Evolutionary conservation across 2,113 vertebrate species (phyloP), one percentile per base, ranked within the genome.

Genomic region (Aegithalos caudatus): DNA sequence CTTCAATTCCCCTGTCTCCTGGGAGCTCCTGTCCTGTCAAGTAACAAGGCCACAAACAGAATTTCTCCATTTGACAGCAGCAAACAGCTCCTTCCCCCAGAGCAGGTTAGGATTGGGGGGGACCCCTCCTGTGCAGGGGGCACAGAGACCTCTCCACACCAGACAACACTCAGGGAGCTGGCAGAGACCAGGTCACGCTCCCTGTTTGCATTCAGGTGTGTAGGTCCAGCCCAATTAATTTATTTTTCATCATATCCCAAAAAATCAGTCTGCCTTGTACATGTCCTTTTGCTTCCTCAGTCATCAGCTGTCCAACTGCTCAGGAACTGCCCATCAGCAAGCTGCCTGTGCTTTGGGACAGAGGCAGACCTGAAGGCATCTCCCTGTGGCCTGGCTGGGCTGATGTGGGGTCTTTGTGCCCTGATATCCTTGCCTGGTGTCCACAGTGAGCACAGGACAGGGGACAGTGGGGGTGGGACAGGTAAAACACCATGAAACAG

Each of bases 161-260:
- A 19, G 31, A 12, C 47, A n/a, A 0, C 5, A 1, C n/a, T 6
- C 0, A 0, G 47, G 7, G 58, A 56, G 58, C 78, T 4, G 11
- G 27, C 48, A 69, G 60, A n/a, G 8, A 35, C 24, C 29, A 10
- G 11, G 6, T 4, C 48, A 10, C 1, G 0, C 7, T 54, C 61
- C 29, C 10, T 16, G 25, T 16, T 42, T 69, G 31, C 47, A 37
- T 37, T 48, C 0, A 0, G 15, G 25, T 13, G 6, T 33, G 79
- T 6, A 28, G 48, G 31, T 62, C 48, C 62, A 37, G 14, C 19
- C 18, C 14, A 61, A 37, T 37, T 20, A 19, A 48, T 48, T 5
- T 1, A 5, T 47, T 35, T 69, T 62, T 10, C 9, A 69, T 54
- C 25, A 24, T 24, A 62, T 56, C 22, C 25, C 62, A 16, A 23